Evolutionary conservation across 2,113 vertebrate genomes (phyloP).

Genomic region (Desmodus rotundus): DNA sequence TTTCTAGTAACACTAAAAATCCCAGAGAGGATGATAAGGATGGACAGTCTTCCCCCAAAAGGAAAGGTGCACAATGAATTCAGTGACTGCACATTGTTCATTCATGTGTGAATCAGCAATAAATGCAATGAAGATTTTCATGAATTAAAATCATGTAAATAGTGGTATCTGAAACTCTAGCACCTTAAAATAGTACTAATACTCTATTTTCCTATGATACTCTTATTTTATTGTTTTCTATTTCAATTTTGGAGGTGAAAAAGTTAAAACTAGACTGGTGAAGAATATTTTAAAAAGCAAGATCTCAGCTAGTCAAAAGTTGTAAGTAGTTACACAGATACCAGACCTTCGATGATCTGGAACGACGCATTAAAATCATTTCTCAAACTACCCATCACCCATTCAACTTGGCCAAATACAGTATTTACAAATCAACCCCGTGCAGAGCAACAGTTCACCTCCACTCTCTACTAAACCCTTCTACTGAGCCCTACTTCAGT

Average conservation of each 20-base stretch:
- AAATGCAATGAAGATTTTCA: not conserved
- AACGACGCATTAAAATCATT: not conserved
- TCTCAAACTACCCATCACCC: not conserved
- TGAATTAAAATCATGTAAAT: not conserved
- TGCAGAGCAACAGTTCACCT: not conserved
- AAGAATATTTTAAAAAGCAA: not conserved
- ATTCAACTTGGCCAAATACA: not conserved
- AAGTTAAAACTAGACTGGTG: not conserved
- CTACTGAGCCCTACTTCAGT: not conserved
- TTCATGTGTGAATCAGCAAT: not conserved
- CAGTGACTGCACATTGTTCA: not conserved
- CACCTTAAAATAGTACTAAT: not conserved
- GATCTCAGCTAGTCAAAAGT: not conserved
- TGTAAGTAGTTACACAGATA: not conserved
- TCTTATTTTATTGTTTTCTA: not conserved
- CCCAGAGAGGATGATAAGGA: not conserved
- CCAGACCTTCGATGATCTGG: not conserved
- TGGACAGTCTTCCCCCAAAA: not conserved
- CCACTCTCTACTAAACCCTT: not conserved
- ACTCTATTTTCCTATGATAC: not conserved
- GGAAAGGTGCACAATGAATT: not conserved
- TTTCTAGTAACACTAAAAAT: not conserved
- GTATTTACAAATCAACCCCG: not conserved
- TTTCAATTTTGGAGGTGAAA: not conserved
- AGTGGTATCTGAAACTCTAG: not conserved